These are phyloP conservation scores for Marisa cornuarietis DNA, from an alignment of 1,140 invertebrate species.

Conservation along the genomic window DNA sequence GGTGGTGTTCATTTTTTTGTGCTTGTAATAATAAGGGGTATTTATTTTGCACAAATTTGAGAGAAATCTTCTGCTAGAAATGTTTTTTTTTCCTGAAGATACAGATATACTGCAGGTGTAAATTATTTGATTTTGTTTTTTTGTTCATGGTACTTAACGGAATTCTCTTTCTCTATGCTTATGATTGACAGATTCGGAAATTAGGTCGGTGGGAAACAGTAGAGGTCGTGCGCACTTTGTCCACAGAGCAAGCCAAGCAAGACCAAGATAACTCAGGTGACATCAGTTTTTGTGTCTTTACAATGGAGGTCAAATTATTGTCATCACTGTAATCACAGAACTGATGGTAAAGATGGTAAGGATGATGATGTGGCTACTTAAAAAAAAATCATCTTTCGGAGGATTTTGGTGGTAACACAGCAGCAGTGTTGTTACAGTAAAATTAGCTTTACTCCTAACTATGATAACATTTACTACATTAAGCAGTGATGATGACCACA, in stretches of 20 bases:
- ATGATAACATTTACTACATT: too few relatives aligned
- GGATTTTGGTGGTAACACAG: slow-evolving; percentile 58
- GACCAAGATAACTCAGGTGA: slow-evolving; percentile 77
- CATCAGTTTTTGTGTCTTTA: background rate
- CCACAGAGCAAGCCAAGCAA: slow-evolving; percentile 98
- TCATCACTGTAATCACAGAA: too few relatives aligned
- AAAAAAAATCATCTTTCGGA: slow-evolving; percentile 69
- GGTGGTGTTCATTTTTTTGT: background rate
- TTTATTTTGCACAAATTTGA: background rate
- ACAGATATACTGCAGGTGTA: background rate
- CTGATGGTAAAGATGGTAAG: too few relatives aligned
- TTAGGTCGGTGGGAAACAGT: slow-evolving; percentile 96
- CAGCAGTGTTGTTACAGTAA: too few relatives aligned
- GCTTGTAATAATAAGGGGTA: background rate
- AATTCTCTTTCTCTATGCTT: background rate
- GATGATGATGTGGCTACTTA: too few relatives aligned
- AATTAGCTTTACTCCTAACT: too few relatives aligned
- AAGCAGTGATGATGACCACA: too few relatives aligned
- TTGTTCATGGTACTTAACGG: background rate
- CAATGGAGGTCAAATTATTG: too few relatives aligned
- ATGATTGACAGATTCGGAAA: slow-evolving; percentile 83
- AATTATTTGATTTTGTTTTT: background rate
- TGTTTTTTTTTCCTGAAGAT: too few relatives aligned
- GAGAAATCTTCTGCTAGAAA: too few relatives aligned
- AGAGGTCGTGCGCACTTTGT: slow-evolving; percentile 96